These are phyloP conservation scores for Semaprochilodus insignis DNA, from an alignment of 2,797 vertebrate genomes.

Conservation along the genomic window DNA sequence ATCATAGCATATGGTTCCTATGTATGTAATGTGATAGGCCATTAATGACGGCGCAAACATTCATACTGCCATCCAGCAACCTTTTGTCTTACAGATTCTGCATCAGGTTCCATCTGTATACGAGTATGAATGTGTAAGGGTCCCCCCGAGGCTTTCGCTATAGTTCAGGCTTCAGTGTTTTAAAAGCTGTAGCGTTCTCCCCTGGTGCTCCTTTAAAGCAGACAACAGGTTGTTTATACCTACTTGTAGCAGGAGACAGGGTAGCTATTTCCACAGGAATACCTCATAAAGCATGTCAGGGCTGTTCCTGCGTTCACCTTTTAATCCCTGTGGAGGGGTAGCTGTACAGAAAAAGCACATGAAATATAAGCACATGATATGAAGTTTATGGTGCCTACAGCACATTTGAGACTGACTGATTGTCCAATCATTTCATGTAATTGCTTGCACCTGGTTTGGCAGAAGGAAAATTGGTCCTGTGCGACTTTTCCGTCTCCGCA, in stretches of 20 bases:
- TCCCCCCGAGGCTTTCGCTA: neutral
- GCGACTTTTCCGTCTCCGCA: constrained; percentile 56
- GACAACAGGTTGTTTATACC: constrained; percentile 58
- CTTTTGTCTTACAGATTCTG: constrained; percentile 5
- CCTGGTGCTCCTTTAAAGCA: constrained; percentile 48
- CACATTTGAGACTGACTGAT: constrained; percentile 58
- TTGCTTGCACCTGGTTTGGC: constrained; percentile 59
- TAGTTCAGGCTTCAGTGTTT: constrained; percentile 47
- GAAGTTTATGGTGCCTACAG: constrained; percentile 53
- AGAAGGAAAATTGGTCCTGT: constrained; percentile 56
- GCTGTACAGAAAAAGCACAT: constrained; percentile 36
- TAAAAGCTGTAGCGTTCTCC: constrained; percentile 30
- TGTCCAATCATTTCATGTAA: constrained; percentile 59
- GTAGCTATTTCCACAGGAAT: constrained; percentile 45
- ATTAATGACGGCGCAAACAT: neutral
- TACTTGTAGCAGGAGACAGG: constrained; percentile 41
- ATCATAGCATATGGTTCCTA: neutral
- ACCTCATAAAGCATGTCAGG: constrained; percentile 55
- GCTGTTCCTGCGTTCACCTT: constrained; percentile 43
- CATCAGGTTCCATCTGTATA: constrained; percentile 23
- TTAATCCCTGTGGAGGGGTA: constrained; percentile 45
- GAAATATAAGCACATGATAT: constrained; percentile 54
- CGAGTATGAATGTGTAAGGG: neutral
- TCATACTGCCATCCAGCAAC: neutral
- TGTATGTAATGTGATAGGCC: neutral